phyloP scores from a whole-genome alignment of 2,797 vertebrate genomes.

The Macrochelys suwanniensis region DNA sequence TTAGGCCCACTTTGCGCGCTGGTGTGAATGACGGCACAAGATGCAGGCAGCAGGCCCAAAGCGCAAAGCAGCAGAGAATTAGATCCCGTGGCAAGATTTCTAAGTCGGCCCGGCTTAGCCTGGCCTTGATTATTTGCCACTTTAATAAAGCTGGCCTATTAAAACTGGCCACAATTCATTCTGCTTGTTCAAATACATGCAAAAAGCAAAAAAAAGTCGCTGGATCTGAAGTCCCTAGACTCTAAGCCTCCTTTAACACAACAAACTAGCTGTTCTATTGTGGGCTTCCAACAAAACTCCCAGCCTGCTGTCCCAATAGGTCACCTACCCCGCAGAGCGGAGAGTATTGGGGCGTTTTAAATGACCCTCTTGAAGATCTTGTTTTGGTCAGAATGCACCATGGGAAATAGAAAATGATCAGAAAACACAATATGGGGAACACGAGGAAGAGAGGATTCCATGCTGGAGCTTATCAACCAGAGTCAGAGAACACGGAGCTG shows the following conservation, averaged over 20 bases:
- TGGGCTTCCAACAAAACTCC: not conserved
- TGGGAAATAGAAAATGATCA: not conserved
- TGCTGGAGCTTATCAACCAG: not conserved
- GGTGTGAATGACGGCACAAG: not conserved
- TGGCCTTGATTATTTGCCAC: not conserved
- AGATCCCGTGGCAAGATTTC: not conserved
- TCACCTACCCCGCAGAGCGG: not conserved
- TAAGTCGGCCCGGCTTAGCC: not conserved
- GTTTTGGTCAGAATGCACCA: not conserved
- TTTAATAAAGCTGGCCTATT: not conserved
- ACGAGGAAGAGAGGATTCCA: not conserved
- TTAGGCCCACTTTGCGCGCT: not conserved
- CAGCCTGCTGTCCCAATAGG: not conserved
- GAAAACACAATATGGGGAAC: not conserved
- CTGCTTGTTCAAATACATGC: not conserved
- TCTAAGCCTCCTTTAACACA: not conserved
- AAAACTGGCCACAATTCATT: not conserved
- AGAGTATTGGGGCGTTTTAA: not conserved
- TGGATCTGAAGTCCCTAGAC: not conserved
- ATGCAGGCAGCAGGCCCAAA: not conserved
- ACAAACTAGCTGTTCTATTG: not conserved
- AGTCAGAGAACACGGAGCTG: not conserved
- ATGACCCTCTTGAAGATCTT: not conserved
- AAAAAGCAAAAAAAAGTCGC: too few species aligned
- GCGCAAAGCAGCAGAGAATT: not conserved